Evolutionary conservation across 2,797 vertebrate species (phyloP), one percentile per base, ranked within the genome.

Genomic region (Fistularia tabacaria): DNA sequence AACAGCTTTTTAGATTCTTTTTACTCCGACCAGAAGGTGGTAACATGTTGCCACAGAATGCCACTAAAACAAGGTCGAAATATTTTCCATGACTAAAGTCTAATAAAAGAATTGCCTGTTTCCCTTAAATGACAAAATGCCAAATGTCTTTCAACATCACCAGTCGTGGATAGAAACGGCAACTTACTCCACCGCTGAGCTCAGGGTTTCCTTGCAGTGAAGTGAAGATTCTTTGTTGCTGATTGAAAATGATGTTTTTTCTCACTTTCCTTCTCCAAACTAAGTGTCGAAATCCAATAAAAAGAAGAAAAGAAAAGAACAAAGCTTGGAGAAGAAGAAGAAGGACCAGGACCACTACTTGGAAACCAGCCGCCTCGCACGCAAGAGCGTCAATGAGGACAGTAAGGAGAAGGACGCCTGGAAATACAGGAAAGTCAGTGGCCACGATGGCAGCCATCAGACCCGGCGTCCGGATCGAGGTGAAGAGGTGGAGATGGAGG

Each of bases 231-330:
- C 7, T 40, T 49, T 43, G n/a, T n/a, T n/a, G n/a, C n/a, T n/a
- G n/a, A n/a, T n/a, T n/a, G n/a, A n/a, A n/a, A n/a, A n/a, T 50
- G 43, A 44, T 8, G 10, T 43, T 38, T 14, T 36, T 9, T 9
- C 11, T 36, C 10, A 40, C 13, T n/a, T 39, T 38, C 8, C 11
- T 43, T 37, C 12, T 66, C 64, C 79, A 92, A 89, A 88, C 75
- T 84, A 88, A 1, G 91, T 90, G 71, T 84, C 67, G 64, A 89
- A 84, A 68, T 84, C 46, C 72, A 93, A 87, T 71, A 95, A 87
- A 66, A 92, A 86, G 58, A 82, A 83, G 62, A 91, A 84, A 89
- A 90, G 64, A 85, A 90, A 61, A 69, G 71, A 12, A 25, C 62
- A 39, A 10, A 63, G 9, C 49, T 92, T 90, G 41, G 76, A 69